Percentiles rank a stretch among this genome's conserved stretches.
Conservation (phyloP, 2,113 vertebrate genomes). For the Felis chaus region DNA sequence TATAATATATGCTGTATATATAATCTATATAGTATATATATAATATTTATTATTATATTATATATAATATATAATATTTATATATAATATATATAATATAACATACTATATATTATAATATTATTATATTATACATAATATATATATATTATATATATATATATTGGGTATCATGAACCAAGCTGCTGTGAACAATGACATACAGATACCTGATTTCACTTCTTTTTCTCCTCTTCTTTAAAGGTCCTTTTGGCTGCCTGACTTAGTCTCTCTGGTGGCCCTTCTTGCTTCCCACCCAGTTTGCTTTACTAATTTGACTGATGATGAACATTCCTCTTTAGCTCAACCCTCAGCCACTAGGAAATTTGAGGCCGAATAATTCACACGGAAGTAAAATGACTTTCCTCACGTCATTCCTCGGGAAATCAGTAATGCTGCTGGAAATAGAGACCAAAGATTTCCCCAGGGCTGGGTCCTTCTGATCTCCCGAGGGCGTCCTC, state of each 20-base stretch:
- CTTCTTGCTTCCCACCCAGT: background rate
- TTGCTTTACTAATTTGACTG: background rate
- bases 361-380: background rate
- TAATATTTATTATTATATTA: too few relatives aligned
- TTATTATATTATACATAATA: background rate
- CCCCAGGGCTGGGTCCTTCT: background rate
- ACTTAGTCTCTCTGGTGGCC: background rate
- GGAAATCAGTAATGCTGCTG: background rate
- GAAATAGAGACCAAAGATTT: background rate
- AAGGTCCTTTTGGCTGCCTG: background rate
- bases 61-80: background rate
- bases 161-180: too few relatives aligned
- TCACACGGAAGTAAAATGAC: background rate
- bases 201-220: background rate
- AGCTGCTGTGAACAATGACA: fast-evolving
- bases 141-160: too few relatives aligned
- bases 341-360: background rate
- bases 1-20: background rate
- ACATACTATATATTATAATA: background rate
- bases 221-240: background rate
- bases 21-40: background rate
- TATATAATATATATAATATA: background rate
- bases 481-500: background rate
- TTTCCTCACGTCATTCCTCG: background rate
- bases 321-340: background rate